These are phyloP conservation scores for Bergia sp. DNA, from an alignment of 92 coral and sea anemone genomes.

Conservation along the genomic window DNA sequence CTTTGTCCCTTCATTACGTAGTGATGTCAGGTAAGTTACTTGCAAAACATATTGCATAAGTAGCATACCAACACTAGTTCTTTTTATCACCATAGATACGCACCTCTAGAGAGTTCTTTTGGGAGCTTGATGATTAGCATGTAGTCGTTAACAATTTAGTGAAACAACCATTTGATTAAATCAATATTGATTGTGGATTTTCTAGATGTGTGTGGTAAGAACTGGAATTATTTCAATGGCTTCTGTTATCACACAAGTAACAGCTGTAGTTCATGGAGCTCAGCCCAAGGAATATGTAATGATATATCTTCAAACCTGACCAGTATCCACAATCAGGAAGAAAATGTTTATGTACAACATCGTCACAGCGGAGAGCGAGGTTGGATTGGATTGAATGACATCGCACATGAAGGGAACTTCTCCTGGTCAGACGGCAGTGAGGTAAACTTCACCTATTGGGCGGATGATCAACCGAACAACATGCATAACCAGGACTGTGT, in stretches of 20 bases:
- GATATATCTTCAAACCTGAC: not conserved
- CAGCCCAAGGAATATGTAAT: not conserved
- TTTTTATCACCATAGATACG: too few species aligned
- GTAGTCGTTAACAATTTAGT: too few species aligned
- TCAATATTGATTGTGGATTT: not conserved
- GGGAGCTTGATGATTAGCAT: too few species aligned
- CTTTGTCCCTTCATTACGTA: not conserved
- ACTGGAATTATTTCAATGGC: constrained; percentile 16
- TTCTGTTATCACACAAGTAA: constrained; percentile 5
- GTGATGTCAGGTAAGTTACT: not conserved
- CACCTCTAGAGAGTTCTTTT: too few species aligned
- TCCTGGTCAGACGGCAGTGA: constrained; percentile 56
- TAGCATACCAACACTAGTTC: too few species aligned
- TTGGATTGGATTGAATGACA: constrained; percentile 74
- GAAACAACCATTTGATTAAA: not conserved
- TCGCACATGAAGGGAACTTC: constrained; percentile 53
- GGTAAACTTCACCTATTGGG: constrained; percentile 63
- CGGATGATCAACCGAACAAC: constrained; percentile 58
- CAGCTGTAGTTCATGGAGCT: not conserved
- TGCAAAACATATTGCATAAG: not conserved
- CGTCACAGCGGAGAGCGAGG: constrained; percentile 46
- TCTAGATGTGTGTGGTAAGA: constrained; percentile 19
- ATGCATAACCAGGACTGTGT: constrained; percentile 62
- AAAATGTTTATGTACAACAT: constrained; percentile 5
- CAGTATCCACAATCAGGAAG: constrained; percentile 18